Base-by-base conservation (phyloP, 1,140 invertebrate genomes). In the Dendroctonus valens region DNA sequence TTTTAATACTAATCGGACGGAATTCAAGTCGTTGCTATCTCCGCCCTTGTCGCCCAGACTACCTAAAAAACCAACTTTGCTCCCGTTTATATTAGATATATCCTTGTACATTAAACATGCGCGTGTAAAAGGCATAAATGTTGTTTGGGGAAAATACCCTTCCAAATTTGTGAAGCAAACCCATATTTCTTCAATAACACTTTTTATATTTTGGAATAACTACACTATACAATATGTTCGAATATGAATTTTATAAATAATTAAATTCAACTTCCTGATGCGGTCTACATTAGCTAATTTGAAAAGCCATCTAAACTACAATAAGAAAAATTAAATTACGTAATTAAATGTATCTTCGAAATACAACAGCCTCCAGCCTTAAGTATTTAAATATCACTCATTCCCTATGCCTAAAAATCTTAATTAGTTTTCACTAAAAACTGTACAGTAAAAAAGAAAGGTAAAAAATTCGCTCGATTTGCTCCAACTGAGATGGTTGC, bases 311-410 rank as follows among this genome's bases (percentile, higher is more conserved):
- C 51, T 62, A 62, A 41, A 14, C 61, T 63, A 62, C 12, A n/a
- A 46, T 55, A 54, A 50, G 51, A 67, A 59, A 59, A 67, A 7
- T 49, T 54, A 53, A 53, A 67, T 58, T 65, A 67, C 57, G 58
- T 39, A 7, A 49, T 42, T 59, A 38, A 54, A 48, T 48, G 54
- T 67, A 67, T 59, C 8, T 59, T 60, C 54, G 38, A 60, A 60
- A 67, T 67, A 59, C 65, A 67, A 67, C 65, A 67, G 65, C 65
- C 65, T 67, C 55, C 65, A 53, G 50, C 57, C 65, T 67, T 67
- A 67, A 67, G 46, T 67, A 60, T 50, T 59, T 59, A 67, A 38
- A 59, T 67, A 67, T 67, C 65, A 67, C 65, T 67, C 65, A 67
- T 59, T 59, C 65, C 12, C 49, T 67, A 59, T 59, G 53, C 12